These are phyloP conservation scores for Caenorhabditis sp. DNA, from an alignment of 2,888 invertebrate species.

Conservation along the genomic window DNA sequence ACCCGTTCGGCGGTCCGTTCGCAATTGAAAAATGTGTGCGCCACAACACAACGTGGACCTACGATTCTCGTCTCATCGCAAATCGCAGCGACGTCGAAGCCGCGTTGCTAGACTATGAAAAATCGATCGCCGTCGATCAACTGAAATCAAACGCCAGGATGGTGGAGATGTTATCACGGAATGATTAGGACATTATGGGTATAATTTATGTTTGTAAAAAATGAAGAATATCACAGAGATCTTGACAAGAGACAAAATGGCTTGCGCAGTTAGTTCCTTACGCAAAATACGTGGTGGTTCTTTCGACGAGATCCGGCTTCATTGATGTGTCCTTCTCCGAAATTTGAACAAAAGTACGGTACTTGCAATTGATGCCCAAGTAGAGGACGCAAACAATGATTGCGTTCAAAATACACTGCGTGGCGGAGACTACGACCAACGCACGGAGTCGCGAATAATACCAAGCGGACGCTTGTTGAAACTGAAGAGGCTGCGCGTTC, in stretches of 20 bases:
- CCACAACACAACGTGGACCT: slow-evolving; percentile 31
- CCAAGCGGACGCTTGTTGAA: slow-evolving; percentile 50
- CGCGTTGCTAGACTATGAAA: too few relatives aligned
- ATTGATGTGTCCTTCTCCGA: slow-evolving; percentile 23
- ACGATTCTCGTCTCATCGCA: slow-evolving; percentile 18
- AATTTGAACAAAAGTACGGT: slow-evolving; percentile 46
- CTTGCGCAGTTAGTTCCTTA: slow-evolving; percentile 6
- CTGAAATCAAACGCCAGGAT: too few relatives aligned
- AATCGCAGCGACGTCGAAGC: neutral
- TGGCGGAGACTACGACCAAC: slow-evolving; percentile 23
- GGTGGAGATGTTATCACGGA: too few relatives aligned
- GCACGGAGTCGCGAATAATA: slow-evolving; percentile 42
- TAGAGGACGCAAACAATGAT: slow-evolving; percentile 39
- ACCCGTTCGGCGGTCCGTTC: slow-evolving; percentile 21
- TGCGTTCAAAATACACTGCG: slow-evolving; percentile 37
- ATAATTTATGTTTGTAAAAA: too few relatives aligned
- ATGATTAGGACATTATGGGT: too few relatives aligned
- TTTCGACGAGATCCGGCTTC: slow-evolving; percentile 34
- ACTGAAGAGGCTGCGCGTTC: slow-evolving; percentile 42
- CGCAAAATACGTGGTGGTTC: slow-evolving; percentile 38
- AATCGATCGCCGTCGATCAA: too few relatives aligned
- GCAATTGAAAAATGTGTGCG: slow-evolving; percentile 15
- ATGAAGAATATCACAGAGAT: slow-evolving; percentile 2
- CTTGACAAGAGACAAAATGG: too few relatives aligned
- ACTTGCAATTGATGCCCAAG: slow-evolving; percentile 47